These are phyloP conservation scores for Drosophila navojoa DNA, from an alignment of 1,140 invertebrate genomes.

Conservation along the genomic window DNA sequence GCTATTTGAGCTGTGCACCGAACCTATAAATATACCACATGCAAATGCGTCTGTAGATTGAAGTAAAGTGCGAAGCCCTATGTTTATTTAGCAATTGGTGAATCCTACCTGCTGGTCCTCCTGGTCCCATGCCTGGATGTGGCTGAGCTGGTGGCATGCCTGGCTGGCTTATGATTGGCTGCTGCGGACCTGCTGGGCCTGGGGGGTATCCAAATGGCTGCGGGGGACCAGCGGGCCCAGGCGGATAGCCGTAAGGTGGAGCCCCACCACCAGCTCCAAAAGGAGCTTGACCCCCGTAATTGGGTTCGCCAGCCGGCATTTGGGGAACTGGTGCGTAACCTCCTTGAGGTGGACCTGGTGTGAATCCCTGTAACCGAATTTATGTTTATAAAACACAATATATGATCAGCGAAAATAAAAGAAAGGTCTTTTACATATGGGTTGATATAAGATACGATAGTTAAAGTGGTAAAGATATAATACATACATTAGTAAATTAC, in stretches of 20 bases:
- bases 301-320: constrained; percentile 66
- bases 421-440: too few relatives aligned
- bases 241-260: constrained; percentile 33
- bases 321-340: constrained; percentile 76
- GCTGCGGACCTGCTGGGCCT: constrained; percentile 51
- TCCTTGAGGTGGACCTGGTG: constrained; percentile 42
- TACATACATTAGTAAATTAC: too few relatives aligned
- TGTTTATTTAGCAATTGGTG: not conserved
- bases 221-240: constrained; percentile 31
- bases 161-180: constrained; percentile 71
- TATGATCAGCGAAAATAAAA: too few relatives aligned
- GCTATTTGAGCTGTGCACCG: not conserved
- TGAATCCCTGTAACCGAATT: constrained; percentile 57
- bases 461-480: too few relatives aligned
- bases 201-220: constrained; percentile 41
- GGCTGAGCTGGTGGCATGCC: constrained; percentile 56
- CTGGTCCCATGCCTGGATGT: constrained; percentile 47
- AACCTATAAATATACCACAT: too few relatives aligned
- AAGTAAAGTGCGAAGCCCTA: too few relatives aligned
- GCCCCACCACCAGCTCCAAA: constrained; percentile 37
- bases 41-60: too few relatives aligned
- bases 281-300: constrained; percentile 48
- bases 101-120: constrained; percentile 54
- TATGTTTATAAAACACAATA: too few relatives aligned
- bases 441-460: too few relatives aligned